Evolutionary conservation across 2,797 vertebrate genomes (phyloP).

Genomic region (Xerus rutilus): DNA sequence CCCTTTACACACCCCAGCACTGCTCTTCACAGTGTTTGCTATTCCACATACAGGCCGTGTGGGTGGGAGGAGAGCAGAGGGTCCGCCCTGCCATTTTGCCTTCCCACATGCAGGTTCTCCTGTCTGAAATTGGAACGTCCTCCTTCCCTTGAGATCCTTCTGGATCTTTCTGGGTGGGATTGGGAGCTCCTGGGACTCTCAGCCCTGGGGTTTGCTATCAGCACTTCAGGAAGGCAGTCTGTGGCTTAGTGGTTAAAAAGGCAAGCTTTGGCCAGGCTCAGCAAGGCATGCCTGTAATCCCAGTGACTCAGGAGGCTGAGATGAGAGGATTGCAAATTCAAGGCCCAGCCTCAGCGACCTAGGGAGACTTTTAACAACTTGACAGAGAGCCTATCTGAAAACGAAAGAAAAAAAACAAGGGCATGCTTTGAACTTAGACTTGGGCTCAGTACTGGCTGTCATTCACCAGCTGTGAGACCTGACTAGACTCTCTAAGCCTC

Average conservation of each 20-base stretch:
- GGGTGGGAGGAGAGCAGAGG: background rate
- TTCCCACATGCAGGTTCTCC: background rate
- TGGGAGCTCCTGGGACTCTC: background rate
- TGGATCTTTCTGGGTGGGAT: background rate
- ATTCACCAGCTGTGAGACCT: background rate
- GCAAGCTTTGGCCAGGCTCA: background rate
- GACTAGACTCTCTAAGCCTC: background rate
- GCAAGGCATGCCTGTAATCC: no score
- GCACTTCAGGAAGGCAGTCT: background rate
- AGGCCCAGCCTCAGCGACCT: no score
- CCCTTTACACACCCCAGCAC: background rate
- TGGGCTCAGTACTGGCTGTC: background rate
- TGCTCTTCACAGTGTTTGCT: background rate
- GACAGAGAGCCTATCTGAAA: no score
- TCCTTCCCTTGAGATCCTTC: background rate
- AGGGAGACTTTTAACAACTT: no score
- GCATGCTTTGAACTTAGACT: background rate
- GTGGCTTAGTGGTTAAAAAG: background rate
- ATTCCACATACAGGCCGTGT: accelerated
- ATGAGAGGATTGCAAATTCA: no score
- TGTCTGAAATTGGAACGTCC: background rate
- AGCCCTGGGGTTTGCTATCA: background rate
- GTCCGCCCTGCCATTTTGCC: background rate
- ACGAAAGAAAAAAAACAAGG: background rate
- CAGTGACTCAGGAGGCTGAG: no score